Conservation (phyloP, 2,888 invertebrate species). For the Drosophila diplacantha region DNA sequence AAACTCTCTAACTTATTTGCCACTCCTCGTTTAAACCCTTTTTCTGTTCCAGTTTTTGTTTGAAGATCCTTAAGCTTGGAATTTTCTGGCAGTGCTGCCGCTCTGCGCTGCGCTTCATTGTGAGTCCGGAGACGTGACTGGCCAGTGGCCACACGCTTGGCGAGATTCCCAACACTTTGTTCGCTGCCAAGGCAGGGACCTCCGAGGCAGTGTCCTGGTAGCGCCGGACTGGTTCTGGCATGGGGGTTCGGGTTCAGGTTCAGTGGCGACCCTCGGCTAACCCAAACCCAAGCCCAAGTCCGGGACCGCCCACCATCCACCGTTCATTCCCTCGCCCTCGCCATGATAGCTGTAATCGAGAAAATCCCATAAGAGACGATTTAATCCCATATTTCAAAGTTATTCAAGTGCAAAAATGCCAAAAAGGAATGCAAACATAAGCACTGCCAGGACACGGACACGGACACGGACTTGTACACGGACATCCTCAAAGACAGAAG, state of each 20-base stretch:
- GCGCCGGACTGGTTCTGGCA: neutral
- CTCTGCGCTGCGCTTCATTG: conserved; percentile 19
- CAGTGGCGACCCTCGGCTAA: conserved; percentile 38
- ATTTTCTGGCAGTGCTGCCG: conserved; percentile 17
- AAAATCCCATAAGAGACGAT: conserved; percentile 76
- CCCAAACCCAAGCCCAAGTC: neutral
- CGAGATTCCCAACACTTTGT: conserved; percentile 54
- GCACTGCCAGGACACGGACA: conserved; percentile 58
- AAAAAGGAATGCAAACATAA: conserved; percentile 73
- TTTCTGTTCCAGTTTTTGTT: neutral
- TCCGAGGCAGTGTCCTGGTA: conserved; percentile 2
- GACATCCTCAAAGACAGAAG: conserved; percentile 37
- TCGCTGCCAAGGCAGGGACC: conserved; percentile 12
- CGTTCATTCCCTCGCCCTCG: conserved; percentile 14
- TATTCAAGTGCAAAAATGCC: conserved; percentile 76
- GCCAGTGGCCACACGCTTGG: conserved; percentile 45
- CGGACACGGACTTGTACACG: conserved; percentile 12
- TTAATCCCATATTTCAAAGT: conserved; percentile 76
- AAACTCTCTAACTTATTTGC: too few relatives aligned
- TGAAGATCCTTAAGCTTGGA: too few relatives aligned
- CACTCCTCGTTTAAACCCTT: too few relatives aligned
- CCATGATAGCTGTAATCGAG: conserved; percentile 74
- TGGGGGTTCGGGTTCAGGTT: conserved; percentile 31
- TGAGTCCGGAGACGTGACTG: conserved; percentile 53
- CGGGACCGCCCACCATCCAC: neutral